A percentile compares a stretch with the other conserved stretches of the same genome.
phyloP scores from a whole-genome alignment of 2,888 invertebrate species.

The Alloscopus bannaensis region DNA sequence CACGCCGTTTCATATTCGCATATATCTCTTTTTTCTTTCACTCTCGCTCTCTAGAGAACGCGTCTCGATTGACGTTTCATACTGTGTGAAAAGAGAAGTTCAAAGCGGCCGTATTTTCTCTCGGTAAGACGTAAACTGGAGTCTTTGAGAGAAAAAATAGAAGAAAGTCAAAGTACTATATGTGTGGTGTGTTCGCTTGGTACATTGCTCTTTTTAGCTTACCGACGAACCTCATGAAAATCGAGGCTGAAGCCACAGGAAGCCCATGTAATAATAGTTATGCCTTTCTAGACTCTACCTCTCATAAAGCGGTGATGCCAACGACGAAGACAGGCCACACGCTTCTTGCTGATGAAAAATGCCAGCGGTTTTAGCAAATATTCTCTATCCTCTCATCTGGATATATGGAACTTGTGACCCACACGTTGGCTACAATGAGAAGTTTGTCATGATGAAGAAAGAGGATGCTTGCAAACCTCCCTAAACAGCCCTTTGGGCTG shows the following conservation, averaged over 20 bases:
- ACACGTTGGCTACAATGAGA: too few species aligned
- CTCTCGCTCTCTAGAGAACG: neutral
- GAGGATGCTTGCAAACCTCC: neutral
- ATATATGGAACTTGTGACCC: too few species aligned
- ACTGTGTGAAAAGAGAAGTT: conserved; percentile 8
- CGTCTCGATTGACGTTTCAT: neutral
- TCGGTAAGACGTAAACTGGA: too few species aligned
- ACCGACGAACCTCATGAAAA: neutral
- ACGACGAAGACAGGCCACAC: neutral
- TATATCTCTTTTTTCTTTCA: too few species aligned
- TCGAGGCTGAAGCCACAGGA: conserved; percentile 1
- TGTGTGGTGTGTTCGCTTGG: neutral
- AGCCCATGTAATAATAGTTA: neutral
- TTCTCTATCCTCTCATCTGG: too few species aligned
- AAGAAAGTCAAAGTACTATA: conserved; percentile 14
- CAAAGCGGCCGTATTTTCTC: too few species aligned
- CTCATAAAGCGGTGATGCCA: neutral
- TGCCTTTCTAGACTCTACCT: neutral
- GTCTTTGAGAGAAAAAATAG: too few species aligned
- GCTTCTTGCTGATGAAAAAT: conserved; percentile 21
- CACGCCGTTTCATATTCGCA: too few species aligned
- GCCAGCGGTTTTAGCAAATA: conserved; percentile 22
- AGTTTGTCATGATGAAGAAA: too few species aligned
- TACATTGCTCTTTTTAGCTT: neutral
- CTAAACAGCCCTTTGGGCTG: neutral